Evolutionary conservation across 2,113 vertebrate genomes (phyloP).

Genomic region (Orientallactaga bullata): DNA sequence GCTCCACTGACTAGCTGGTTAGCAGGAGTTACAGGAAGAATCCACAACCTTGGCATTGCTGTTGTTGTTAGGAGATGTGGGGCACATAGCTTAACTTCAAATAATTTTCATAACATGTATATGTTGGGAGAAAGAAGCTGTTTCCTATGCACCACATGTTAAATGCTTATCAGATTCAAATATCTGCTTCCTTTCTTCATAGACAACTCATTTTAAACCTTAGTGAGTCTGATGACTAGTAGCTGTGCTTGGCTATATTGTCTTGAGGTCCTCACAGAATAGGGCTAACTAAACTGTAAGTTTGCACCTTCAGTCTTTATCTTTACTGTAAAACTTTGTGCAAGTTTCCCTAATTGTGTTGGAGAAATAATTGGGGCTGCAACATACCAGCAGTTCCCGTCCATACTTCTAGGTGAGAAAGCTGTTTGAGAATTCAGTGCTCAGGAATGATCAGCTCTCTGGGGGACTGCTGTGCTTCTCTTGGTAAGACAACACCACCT

Average conservation of each 20-base stretch:
- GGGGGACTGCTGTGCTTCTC: not conserved
- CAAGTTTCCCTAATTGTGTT: not conserved
- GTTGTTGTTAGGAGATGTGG: not conserved
- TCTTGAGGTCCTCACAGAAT: not conserved
- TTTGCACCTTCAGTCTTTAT: not conserved
- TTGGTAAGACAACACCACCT: not conserved
- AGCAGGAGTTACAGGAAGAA: not conserved
- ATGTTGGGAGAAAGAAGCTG: not conserved
- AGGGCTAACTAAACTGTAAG: not conserved
- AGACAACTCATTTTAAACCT: constrained; percentile 23
- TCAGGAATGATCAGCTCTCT: not conserved
- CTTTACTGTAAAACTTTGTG: not conserved
- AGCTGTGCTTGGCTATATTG: not conserved
- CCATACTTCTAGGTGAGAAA: not conserved
- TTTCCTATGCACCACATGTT: rapidly evolving
- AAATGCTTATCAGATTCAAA: not conserved
- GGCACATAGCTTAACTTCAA: not conserved
- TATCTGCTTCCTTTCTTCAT: not conserved
- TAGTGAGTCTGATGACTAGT: not conserved
- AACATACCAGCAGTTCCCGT: not conserved
- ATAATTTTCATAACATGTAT: not conserved
- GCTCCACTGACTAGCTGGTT: not conserved
- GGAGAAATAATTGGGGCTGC: not conserved
- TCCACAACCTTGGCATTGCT: not conserved
- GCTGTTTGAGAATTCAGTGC: not conserved